phyloP scores from a whole-genome alignment of 2,113 vertebrate species.

The Psephotus haematonotus region DNA sequence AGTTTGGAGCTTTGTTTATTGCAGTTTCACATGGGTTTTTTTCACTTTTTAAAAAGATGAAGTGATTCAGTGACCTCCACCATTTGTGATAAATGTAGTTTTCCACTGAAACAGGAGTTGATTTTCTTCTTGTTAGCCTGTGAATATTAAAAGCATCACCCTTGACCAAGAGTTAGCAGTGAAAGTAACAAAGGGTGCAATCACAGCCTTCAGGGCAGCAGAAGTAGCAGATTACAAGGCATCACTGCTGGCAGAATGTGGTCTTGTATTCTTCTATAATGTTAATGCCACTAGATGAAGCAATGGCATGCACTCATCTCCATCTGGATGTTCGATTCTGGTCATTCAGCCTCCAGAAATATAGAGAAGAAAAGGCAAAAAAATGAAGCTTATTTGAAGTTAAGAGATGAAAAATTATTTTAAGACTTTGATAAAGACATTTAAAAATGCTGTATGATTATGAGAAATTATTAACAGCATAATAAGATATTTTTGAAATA shows the following conservation, averaged over 20 bases:
- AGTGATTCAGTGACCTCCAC: not conserved
- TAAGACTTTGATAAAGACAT: not conserved
- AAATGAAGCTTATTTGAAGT: not conserved
- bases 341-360: not conserved
- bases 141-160: not conserved
- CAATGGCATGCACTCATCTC: not conserved
- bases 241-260: not conserved
- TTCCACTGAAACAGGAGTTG: not conserved
- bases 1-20: not conserved
- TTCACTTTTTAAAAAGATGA: not conserved
- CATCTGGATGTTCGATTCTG: not conserved
- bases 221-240: not conserved
- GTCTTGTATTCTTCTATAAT: not conserved
- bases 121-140: not conserved
- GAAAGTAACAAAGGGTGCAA: not conserved
- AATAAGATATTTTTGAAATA: not conserved
- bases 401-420: not conserved
- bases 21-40: not conserved
- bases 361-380: not conserved
- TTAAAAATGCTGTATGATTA: not conserved
- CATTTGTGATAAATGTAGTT: not conserved
- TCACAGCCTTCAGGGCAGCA: not conserved
- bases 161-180: not conserved
- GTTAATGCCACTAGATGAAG: not conserved
- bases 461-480: not conserved